phyloP scores from a whole-genome alignment of 2,888 invertebrate genomes.

The Helicoverpa assulta region DNA sequence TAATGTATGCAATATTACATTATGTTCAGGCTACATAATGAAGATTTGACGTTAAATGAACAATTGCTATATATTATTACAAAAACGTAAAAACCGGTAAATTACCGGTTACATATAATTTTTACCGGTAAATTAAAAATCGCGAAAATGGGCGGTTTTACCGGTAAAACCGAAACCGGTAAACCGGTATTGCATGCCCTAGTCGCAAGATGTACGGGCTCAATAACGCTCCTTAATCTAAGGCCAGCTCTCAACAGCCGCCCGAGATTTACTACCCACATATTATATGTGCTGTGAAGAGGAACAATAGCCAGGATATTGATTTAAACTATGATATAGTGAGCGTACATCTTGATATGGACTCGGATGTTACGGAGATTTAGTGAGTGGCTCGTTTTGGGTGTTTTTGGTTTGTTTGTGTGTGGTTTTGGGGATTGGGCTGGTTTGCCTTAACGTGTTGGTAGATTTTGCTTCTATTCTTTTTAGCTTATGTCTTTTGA shows the following conservation, averaged over 20 bases:
- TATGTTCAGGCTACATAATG: too few species aligned
- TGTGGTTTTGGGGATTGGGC: slow-evolving; percentile 39
- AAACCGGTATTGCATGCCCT: too few species aligned
- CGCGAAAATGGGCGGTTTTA: too few species aligned
- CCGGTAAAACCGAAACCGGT: too few species aligned
- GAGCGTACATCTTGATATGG: slow-evolving; percentile 53
- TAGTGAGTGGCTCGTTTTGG: not conserved
- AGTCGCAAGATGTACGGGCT: slow-evolving; percentile 79
- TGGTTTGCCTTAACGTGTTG: slow-evolving; percentile 24
- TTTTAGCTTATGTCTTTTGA: not conserved
- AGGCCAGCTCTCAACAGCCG: slow-evolving; percentile 74
- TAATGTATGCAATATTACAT: too few species aligned
- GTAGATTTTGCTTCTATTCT: not conserved
- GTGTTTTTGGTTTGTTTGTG: slow-evolving; percentile 45
- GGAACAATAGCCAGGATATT: slow-evolving; percentile 62
- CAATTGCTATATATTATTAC: too few species aligned
- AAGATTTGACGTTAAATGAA: too few species aligned
- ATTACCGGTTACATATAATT: too few species aligned
- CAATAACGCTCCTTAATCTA: slow-evolving; percentile 82
- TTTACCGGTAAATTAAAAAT: too few species aligned
- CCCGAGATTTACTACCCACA: slow-evolving; percentile 79
- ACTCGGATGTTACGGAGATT: slow-evolving; percentile 29
- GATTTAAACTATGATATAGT: slow-evolving; percentile 66
- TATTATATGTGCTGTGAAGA: slow-evolving; percentile 68
- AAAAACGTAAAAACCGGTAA: too few species aligned